Conservation (phyloP, 2,888 invertebrate genomes). For the Lacanobia wlatinum region DNA sequence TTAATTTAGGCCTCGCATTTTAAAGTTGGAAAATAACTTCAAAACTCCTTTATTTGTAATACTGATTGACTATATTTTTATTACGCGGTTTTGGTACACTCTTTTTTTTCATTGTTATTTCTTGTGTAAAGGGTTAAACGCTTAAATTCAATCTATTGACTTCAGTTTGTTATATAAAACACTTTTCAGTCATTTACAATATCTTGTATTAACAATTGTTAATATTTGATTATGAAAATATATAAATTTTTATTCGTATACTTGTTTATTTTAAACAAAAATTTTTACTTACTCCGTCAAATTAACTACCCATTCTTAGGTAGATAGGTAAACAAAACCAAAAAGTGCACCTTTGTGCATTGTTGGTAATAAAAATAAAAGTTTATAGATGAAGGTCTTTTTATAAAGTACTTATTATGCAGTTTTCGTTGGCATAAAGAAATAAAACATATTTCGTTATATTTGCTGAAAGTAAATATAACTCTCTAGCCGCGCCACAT, state of each 20-base stretch:
- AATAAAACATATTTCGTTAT: too few relatives aligned
- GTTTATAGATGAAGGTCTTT: too few relatives aligned
- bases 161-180: slow-evolving; percentile 1
- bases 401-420: too few relatives aligned
- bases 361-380: too few relatives aligned
- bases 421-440: too few relatives aligned
- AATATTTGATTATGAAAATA: slow-evolving; percentile 4
- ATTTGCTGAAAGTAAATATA: too few relatives aligned
- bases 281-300: too few relatives aligned
- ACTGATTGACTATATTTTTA: slow-evolving; percentile 7
- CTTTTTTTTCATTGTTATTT: neutral
- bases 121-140: slow-evolving; percentile 3
- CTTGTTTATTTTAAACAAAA: neutral
- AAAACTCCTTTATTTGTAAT: slow-evolving; percentile 30
- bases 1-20: slow-evolving; percentile 17
- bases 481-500: too few relatives aligned
- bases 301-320: too few relatives aligned
- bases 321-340: too few relatives aligned
- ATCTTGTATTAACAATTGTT: slow-evolving; percentile 1
- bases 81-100: neutral
- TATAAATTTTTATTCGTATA: neutral
- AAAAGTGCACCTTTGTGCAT: too few relatives aligned
- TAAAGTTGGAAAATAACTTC: slow-evolving; percentile 33
- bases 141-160: neutral
- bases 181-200: neutral